Evolutionary conservation across 2,888 invertebrate genomes (phyloP), one percentile per base, ranked within the genome.

Genomic region (Strigamia crassipes): DNA sequence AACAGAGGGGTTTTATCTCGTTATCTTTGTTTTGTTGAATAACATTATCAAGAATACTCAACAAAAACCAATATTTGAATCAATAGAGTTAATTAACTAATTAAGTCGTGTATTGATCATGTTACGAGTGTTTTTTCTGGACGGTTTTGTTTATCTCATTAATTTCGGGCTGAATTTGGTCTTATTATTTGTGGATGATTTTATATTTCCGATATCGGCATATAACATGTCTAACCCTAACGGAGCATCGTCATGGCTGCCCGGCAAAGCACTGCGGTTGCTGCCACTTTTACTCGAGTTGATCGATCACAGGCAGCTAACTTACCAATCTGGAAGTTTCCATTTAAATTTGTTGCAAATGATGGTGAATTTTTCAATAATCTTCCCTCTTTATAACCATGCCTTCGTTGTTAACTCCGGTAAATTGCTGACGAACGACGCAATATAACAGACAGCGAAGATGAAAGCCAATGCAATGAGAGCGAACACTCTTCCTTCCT

Each of bases 181-280:
- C 18, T 21, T 56, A 21, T 56, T 18, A 9, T 56, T 1, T 18
- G 21, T 56, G 1, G 18, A 9, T 56, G 21, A 6, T 56, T 18
- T 38, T 38, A 56, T 56, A 56, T 56, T 18, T 6, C 6, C n/a
- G 18, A 56, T 56, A 56, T 56, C 56, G 18, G 56, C 21, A 56
- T 56, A 56, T 56, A 56, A 18, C 56, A 56, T 56, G 18, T 56
- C 56, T 56, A 56, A 56, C 56, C 56, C 56, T 56, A 56, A 56
- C 56, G 56, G 56, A 56, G 56, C 56, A 56, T 56, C 56, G 56
- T 56, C 56, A 56, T 56, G 56, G 56, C 56, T 56, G 56, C 56
- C 56, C 56, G 56, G 56, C 56, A 56, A 56, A 56, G 56, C 56
- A 56, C 56, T 56, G 56, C 56, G 56, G 56, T 56, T 56, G 56